phyloP scores from a whole-genome alignment of 2,888 invertebrate genomes.

The Drosophila incognita region DNA sequence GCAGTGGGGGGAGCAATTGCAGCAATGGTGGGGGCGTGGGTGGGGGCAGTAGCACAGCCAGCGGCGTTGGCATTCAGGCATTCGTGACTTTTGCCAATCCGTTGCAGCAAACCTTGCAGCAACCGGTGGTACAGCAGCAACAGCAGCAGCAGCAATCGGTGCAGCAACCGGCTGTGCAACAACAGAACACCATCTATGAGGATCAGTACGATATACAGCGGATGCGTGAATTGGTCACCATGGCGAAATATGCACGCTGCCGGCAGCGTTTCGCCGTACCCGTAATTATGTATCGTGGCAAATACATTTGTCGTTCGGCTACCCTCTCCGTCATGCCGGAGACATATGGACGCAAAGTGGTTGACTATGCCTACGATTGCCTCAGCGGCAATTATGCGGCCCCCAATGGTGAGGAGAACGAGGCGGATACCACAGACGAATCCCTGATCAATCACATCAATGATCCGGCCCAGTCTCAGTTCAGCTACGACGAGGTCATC shows the following conservation, averaged over 20 bases:
- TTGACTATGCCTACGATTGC: conserved; percentile 85
- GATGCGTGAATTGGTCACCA: conserved; percentile 88
- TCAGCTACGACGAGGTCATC: conserved; percentile 83
- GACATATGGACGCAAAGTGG: conserved; percentile 89
- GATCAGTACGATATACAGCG: conserved; percentile 87
- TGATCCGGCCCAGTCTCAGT: conserved; percentile 72
- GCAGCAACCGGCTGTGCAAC: conserved; percentile 38
- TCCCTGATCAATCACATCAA: conserved; percentile 74
- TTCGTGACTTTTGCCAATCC: conserved; percentile 81
- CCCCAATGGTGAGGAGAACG: conserved; percentile 79
- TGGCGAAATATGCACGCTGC: conserved; percentile 90
- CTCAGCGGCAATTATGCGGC: conserved; percentile 72
- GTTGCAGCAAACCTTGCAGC: conserved; percentile 45
- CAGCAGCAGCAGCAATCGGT: conserved; percentile 43
- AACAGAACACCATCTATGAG: conserved; percentile 87
- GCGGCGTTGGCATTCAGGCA: conserved; percentile 70
- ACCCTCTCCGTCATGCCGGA: conserved; percentile 91
- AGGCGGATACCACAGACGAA: conserved; percentile 80
- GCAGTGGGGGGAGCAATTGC: conserved; percentile 51
- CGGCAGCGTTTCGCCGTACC: conserved; percentile 91
- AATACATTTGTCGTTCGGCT: conserved; percentile 90
- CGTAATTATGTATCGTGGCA: conserved; percentile 91
- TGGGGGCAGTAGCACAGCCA: conserved; percentile 31
- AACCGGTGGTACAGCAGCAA: conserved; percentile 20
- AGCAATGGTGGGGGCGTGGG: conserved; percentile 52